These are phyloP conservation scores for Xiphophorus maculatus DNA, from an alignment of 2,113 vertebrate species.

Conservation along the genomic window DNA sequence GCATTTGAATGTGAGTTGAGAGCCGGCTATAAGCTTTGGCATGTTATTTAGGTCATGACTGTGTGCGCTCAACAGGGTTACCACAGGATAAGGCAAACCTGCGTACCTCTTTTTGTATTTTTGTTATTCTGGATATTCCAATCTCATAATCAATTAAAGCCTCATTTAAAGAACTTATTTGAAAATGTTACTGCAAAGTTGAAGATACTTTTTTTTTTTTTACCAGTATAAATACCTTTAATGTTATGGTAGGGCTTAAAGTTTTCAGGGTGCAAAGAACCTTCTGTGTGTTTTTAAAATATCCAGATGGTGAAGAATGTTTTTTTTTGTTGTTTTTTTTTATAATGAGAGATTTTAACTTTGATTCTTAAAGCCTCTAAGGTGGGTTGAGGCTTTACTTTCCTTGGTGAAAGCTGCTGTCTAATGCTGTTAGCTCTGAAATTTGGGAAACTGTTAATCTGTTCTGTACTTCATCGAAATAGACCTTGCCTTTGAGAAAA, in stretches of 20 bases:
- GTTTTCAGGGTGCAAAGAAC: neutral
- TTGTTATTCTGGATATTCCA: neutral
- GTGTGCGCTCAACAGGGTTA: constrained; percentile 41
- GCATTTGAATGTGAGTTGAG: constrained; percentile 66
- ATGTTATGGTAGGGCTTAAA: neutral
- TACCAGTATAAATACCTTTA: neutral
- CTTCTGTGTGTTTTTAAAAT: neutral
- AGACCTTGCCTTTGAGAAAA: constrained; percentile 27
- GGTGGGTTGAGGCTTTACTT: constrained; percentile 33
- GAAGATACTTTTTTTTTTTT: neutral
- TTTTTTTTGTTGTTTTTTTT: neutral
- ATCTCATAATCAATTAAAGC: neutral
- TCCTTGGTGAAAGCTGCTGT: constrained; percentile 36
- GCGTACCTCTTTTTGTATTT: neutral
- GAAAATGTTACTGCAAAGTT: neutral
- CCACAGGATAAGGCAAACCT: constrained; percentile 32
- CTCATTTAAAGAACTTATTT: neutral
- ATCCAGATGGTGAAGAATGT: constrained; percentile 3
- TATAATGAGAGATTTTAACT: neutral
- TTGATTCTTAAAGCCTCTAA: constrained; percentile 53
- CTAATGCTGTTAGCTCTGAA: constrained; percentile 59
- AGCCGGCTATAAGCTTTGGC: constrained; percentile 66
- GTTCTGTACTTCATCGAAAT: constrained; percentile 46
- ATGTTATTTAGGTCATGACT: constrained; percentile 66
- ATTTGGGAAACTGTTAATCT: constrained; percentile 53